Base-by-base conservation (phyloP, 2,797 vertebrate genomes). In the Anguilla anguilla region DNA sequence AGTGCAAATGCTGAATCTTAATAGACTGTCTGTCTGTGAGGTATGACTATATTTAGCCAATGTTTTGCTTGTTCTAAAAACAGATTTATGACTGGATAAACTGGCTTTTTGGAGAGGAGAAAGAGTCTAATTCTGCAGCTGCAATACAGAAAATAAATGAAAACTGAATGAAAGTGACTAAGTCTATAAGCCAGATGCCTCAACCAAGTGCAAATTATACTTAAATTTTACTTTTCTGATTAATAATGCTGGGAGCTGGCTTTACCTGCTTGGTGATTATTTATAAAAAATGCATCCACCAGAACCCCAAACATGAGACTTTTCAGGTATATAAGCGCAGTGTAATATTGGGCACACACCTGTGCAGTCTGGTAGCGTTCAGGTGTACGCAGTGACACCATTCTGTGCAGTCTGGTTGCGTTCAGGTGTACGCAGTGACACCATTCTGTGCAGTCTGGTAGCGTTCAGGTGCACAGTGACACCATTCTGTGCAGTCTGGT, bases 1-100 rank as follows among this genome's bases (percentile, higher is more conserved):
- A 43, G 69, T 69, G 39, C 28, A 11, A 57, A 74, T 74, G 13
- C 64, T 84, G 49, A 35, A 57, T 43, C 51, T 72, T 51, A 67
- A 49, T 69, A 74, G 61, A 51, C 67, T 61, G 55, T 15, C 79
- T 9, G 46, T 87, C 79, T 83, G 39, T 85, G 61, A 25, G 49
- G 25, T 67, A 6, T 39, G 59, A 59, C 64, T 72, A n/a, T 28
- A n/a, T 83, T 85, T 85, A 84, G 25, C 9, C 43, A 49, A 55
- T 69, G 64, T 67, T 74, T 31, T 84, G 17, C 51, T 55, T 57
- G 28, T 55, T 28, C n/a, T 55, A 84, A 84, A 53, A 55, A 57
- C n/a, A 22, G 51, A 55, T 84, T 55, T 28, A 55, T 31, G 1
- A 10, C 22, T 77, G 74, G 31, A 77, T 19, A 43, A 6, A 39